Conservation (phyloP, 1,140 invertebrate genomes). For the Trypoxylus dichotomus region DNA sequence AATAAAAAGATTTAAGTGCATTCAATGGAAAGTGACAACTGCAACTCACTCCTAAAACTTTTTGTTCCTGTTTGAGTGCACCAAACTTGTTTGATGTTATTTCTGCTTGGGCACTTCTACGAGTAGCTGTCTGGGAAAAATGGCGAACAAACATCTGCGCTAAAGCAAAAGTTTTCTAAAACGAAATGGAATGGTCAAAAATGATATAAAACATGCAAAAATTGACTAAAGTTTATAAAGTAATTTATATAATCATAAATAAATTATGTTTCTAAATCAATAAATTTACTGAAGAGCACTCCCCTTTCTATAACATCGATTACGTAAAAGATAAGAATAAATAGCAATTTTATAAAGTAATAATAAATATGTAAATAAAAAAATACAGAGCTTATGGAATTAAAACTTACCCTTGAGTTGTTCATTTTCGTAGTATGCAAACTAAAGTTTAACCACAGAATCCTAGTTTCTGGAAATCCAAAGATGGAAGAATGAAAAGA, state of each 20-base stretch:
- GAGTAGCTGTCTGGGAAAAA: constrained; percentile 4
- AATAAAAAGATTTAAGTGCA: constrained; percentile 35
- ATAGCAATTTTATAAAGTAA: not conserved
- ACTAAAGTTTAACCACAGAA: not conserved
- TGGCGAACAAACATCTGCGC: constrained; percentile 23
- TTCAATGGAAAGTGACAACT: not conserved
- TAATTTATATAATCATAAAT: too few relatives aligned
- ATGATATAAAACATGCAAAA: not conserved
- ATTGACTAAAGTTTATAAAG: too few relatives aligned
- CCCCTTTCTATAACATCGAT: not conserved
- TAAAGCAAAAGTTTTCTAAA: constrained; percentile 27
- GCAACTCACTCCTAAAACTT: constrained; percentile 33
- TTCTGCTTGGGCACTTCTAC: not conserved
- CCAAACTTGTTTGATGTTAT: constrained; percentile 26
- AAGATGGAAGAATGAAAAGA: constrained; percentile 29
- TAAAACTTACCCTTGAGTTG: constrained; percentile 15
- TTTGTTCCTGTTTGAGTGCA: constrained; percentile 35
- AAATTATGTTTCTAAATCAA: too few relatives aligned
- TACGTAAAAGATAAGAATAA: not conserved
- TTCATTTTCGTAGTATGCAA: not conserved
- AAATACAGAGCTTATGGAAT: not conserved
- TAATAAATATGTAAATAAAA: not conserved
- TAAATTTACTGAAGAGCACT: too few relatives aligned
- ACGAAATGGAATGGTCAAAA: not conserved
- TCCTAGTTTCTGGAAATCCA: not conserved